These are phyloP conservation scores for Scalopus aquaticus DNA, from an alignment of 2,113 vertebrate genomes.

Conservation along the genomic window DNA sequence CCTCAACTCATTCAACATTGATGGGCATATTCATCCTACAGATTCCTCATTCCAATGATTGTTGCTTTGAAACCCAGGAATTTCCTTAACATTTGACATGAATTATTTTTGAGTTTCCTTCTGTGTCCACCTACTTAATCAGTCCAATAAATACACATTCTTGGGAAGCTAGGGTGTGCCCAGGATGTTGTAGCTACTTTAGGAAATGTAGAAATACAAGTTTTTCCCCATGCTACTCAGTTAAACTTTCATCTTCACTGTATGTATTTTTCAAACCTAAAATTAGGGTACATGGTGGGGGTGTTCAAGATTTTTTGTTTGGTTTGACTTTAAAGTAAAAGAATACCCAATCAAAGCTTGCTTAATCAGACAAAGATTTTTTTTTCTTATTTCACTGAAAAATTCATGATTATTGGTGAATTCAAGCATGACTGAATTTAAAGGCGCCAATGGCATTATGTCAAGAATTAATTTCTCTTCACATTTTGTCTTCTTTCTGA, in stretches of 20 bases:
- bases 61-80: background rate
- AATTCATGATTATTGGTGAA: background rate
- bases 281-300: background rate
- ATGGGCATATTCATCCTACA: background rate
- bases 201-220: background rate
- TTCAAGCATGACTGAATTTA: background rate
- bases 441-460: background rate
- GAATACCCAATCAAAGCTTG: background rate
- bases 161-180: background rate
- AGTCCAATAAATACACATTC: background rate
- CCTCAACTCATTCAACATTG: background rate
- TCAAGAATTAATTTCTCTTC: background rate
- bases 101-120: background rate
- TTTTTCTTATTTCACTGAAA: background rate
- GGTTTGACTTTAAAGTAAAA: slow-evolving; percentile 34
- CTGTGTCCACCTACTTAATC: background rate
- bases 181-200: background rate
- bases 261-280: background rate
- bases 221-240: background rate
- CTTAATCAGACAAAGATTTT: background rate
- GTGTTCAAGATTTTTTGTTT: background rate
- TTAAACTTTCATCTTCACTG: slow-evolving; percentile 2
- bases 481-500: background rate
- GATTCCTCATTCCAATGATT: background rate
- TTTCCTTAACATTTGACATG: background rate